These are phyloP conservation scores for Liparis tanakae DNA, from an alignment of 2,797 vertebrate species.

Conservation along the genomic window DNA sequence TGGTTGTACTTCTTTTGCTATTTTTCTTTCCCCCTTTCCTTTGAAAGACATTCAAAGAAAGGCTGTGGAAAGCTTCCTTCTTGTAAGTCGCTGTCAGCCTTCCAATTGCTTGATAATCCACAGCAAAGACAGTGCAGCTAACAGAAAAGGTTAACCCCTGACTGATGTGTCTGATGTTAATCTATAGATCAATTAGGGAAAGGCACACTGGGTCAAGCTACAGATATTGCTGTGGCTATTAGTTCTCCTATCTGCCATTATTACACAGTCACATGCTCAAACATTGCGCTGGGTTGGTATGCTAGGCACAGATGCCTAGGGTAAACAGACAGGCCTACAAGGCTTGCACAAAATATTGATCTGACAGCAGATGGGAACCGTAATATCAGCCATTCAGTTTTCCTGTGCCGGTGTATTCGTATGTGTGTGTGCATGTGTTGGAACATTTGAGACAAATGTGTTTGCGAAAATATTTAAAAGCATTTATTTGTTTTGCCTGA, in stretches of 20 bases:
- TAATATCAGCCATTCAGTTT: slow-evolving; percentile 79
- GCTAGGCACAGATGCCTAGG: slow-evolving; percentile 84
- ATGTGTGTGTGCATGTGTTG: slow-evolving; percentile 56
- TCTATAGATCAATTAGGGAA: slow-evolving; percentile 88
- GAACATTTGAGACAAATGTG: slow-evolving; percentile 64
- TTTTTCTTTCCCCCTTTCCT: slow-evolving; percentile 11
- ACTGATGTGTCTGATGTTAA: slow-evolving; percentile 86
- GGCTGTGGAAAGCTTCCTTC: slow-evolving; percentile 46
- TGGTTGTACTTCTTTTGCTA: background rate
- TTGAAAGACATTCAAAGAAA: slow-evolving; percentile 61
- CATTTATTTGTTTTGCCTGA: slow-evolving; percentile 50
- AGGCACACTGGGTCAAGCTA: slow-evolving; percentile 86
- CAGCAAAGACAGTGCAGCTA: slow-evolving; percentile 80
- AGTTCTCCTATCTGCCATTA: slow-evolving; percentile 86
- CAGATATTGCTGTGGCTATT: slow-evolving; percentile 87
- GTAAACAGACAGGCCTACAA: slow-evolving; percentile 86
- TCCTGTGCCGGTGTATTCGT: slow-evolving; percentile 63
- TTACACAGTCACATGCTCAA: slow-evolving; percentile 89
- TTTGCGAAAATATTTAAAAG: slow-evolving; percentile 62
- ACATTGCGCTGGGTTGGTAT: slow-evolving; percentile 83
- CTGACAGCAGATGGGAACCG: slow-evolving; percentile 85
- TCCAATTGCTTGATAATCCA: slow-evolving; percentile 81
- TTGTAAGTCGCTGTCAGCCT: slow-evolving; percentile 60
- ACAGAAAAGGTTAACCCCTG: slow-evolving; percentile 85
- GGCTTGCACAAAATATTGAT: slow-evolving; percentile 88